phyloP scores from a whole-genome alignment of 23 tunicate genomes.

The Trididemnum clinides region DNA sequence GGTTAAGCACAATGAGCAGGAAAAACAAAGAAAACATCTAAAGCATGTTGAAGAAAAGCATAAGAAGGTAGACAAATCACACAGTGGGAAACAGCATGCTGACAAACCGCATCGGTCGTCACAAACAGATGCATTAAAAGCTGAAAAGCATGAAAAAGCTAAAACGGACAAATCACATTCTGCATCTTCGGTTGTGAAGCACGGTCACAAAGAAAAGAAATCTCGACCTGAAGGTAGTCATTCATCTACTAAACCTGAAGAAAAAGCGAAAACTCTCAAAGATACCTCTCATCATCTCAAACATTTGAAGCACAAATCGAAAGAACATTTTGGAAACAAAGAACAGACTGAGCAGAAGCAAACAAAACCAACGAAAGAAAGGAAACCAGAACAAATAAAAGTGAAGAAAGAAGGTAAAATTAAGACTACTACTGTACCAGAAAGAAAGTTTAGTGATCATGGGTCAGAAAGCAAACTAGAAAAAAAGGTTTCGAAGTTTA shows the following conservation, averaged over 20 bases:
- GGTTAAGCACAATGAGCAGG: background rate
- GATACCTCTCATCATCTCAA: background rate
- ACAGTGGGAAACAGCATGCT: background rate
- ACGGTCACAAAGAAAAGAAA: slow-evolving; percentile 2
- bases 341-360: background rate
- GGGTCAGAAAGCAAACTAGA: background rate
- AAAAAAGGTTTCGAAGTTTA: background rate
- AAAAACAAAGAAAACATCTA: background rate
- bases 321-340: background rate
- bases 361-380: background rate
- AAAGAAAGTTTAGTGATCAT: background rate
- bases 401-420: background rate
- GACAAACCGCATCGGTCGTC: no score
- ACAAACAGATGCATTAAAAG: no score
- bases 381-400: background rate
- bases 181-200: no score
- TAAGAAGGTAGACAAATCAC: background rate
- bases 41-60: background rate
- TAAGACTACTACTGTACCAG: background rate
- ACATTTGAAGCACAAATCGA: background rate
- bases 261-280: background rate
- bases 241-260: background rate
- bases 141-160: no score
- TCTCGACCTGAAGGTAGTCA: background rate
- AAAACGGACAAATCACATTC: no score